Evolutionary conservation across 2,797 vertebrate genomes (phyloP).

Genomic region (Enteromius treurensis): DNA sequence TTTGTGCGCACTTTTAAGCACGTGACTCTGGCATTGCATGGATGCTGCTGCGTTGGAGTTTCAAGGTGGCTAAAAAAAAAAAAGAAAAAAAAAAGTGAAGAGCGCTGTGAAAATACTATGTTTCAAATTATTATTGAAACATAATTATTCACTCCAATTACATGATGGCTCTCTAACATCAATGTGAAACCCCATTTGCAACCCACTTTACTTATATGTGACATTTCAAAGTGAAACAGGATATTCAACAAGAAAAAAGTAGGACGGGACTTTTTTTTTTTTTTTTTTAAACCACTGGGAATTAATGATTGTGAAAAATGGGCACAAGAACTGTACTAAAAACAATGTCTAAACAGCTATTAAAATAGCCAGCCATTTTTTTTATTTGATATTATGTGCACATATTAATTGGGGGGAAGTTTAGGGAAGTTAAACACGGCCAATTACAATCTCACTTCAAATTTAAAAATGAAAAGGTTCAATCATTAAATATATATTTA

Average conservation of each 20-base stretch:
- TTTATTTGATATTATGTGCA: background rate
- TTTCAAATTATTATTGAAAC: slow-evolving; percentile 31
- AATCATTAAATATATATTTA: slow-evolving; percentile 3
- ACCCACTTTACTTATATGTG: background rate
- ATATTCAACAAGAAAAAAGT: slow-evolving; percentile 13
- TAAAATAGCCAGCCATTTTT: background rate
- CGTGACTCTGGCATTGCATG: slow-evolving; percentile 32
- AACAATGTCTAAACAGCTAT: background rate
- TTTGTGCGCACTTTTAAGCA: slow-evolving; percentile 52
- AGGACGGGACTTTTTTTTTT: background rate
- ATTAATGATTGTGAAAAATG: slow-evolving; percentile 4
- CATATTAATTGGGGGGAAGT: background rate
- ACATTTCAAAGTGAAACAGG: slow-evolving; percentile 15
- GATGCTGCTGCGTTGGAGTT: slow-evolving; percentile 31
- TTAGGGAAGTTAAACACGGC: background rate
- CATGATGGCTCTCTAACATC: background rate
- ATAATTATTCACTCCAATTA: slow-evolving; percentile 14
- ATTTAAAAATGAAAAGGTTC: background rate
- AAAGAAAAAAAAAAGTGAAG: background rate
- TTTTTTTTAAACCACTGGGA: background rate
- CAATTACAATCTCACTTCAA: background rate
- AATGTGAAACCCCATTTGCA: slow-evolving; percentile 19
- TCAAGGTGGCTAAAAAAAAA: background rate
- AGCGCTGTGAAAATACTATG: slow-evolving; percentile 27
- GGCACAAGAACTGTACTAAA: background rate